Base-by-base conservation (phyloP, 2,888 invertebrate species). In the Platerodrilus igneus region DNA sequence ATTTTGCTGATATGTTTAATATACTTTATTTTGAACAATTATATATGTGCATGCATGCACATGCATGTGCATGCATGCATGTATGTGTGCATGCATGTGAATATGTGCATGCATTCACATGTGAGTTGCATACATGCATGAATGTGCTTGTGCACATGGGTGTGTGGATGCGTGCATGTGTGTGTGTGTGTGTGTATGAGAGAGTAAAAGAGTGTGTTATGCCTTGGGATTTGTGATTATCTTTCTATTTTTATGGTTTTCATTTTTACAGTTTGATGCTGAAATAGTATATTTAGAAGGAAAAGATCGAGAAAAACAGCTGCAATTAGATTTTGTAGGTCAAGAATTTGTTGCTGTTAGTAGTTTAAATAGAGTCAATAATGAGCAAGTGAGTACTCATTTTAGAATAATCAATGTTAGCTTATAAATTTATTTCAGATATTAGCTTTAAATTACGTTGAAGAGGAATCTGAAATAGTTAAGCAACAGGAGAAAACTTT, bases 231-330 rank as follows among this genome's bases (percentile, higher is more conserved):
- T n/a, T n/a, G n/a, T n/a, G n/a, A n/a, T n/a, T n/a, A n/a, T n/a
- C n/a, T n/a, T n/a, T n/a, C n/a, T 41, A 27, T 15, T 39, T 16
- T 56, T 30, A 38, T 41, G 10, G 16, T 33, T 28, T 5, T 31
- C n/a, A 9, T 25, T 64, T 66, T 34, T 60, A n/a, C n/a, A 90
- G 88, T 89, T 78, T 64, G 91, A 92, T 69, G 86, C 89, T 16
- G 92, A 94, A 76, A 92, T 93, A 55, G 81, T 86, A 15, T 91
- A 83, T 65, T 86, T 90, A 82, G 93, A 93, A 70, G 82, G 80
- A 41, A 90, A 89, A 66, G 86, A 88, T 46, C 78, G 86, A 28
- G 91, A 92, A 61, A 88, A 91, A 58, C 85, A 88, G 53, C 78
- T 86, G 56, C 88, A 90, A 64, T 78, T 89, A 58, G 87, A 89